These are phyloP conservation scores for Cinclus mexicanus DNA, from an alignment of 2,113 vertebrate genomes.

Conservation along the genomic window DNA sequence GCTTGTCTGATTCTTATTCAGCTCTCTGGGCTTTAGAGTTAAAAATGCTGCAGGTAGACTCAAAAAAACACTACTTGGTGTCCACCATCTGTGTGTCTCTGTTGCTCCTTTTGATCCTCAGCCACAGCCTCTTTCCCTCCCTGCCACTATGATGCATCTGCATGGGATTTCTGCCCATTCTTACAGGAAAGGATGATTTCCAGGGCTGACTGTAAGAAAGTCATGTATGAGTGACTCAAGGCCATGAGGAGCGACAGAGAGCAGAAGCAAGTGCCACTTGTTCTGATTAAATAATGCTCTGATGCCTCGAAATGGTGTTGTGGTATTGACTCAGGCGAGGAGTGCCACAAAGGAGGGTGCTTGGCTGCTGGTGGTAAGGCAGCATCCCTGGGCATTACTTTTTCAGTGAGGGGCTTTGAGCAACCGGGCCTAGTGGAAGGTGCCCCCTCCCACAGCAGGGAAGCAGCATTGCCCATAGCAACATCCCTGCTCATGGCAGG, in stretches of 20 bases:
- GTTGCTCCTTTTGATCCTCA: not conserved
- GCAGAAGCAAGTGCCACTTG: not conserved
- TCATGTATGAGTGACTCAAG: not conserved
- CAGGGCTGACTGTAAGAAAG: not conserved
- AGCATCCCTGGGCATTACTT: not conserved
- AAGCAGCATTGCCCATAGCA: not conserved
- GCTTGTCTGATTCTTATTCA: not conserved
- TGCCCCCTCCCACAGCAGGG: not conserved
- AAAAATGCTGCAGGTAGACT: not conserved
- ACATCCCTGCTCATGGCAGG: not conserved
- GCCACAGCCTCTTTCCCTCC: not conserved
- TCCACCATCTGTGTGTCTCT: not conserved
- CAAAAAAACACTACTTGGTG: not conserved
- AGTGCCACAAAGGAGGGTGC: not conserved
- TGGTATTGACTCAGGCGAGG: fast-evolving
- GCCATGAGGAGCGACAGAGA: not conserved
- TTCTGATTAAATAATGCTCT: not conserved
- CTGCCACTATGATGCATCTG: not conserved
- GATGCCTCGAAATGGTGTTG: not conserved
- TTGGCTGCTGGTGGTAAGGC: not conserved
- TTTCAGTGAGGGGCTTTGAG: not conserved
- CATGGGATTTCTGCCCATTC: not conserved
- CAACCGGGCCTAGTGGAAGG: not conserved
- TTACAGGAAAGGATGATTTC: not conserved
- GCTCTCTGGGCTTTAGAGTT: not conserved